Base-by-base conservation (phyloP, 2,888 invertebrate species). In the Ethmia dodecea region DNA sequence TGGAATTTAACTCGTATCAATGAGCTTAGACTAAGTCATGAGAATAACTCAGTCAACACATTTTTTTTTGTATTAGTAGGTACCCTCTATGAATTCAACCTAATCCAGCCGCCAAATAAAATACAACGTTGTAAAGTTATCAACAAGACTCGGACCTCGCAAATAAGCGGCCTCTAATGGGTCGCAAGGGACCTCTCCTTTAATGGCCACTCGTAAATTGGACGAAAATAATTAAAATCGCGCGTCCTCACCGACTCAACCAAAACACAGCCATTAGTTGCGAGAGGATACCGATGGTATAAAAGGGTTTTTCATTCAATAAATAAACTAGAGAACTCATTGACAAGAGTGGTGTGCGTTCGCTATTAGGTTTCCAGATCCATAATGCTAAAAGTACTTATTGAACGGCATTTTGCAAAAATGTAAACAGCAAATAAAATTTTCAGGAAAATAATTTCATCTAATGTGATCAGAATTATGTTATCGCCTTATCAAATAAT, bases 151-250 rank as follows among this genome's bases (percentile, higher is more conserved):
- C 63, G 71, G 62, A 67, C 66, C 68, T 64, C 60, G 55, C 63
- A 70, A 66, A 62, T 68, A 67, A 28, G 64, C 55, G 43, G 56
- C 51, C 64, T 66, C 72, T 79, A 83, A 83, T 79, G 83, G 78
- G 69, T 60, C 79, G 45, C 75, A 46, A 53, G 78, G 79, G 86
- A 70, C 70, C 75, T 61, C 60, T 78, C 65, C 80, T 83, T 79
- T 84, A 84, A 84, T 78, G 78, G 78, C 67, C 69, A 78, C 77
- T 79, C 83, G 84, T 86, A 86, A 86, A 86, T 84, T 84, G 83
- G 69, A 74, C 75, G 83, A 81, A 84, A 84, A 86, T 84, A 86
- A 86, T 84, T 86, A 84, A 84, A 86, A 86, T 79, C 74, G 74
- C 71, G 64, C 73, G 57, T 69, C 71, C 73, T 54, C 66, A 65